phyloP scores from a whole-genome alignment of 2,888 invertebrate genomes.

The Pycnomerus fuliginosus region DNA sequence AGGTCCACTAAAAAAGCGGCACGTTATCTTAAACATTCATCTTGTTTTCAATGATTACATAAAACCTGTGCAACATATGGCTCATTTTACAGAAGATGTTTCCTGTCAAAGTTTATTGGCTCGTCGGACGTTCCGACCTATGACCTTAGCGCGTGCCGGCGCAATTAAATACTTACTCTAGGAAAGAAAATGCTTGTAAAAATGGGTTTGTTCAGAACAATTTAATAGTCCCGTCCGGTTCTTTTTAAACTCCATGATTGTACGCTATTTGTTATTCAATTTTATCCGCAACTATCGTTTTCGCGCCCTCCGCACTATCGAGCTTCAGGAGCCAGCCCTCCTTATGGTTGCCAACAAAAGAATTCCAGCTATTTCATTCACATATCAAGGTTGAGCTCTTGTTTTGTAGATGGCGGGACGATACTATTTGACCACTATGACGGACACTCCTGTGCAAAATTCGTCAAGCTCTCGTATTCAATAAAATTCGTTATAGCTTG shows the following conservation, averaged over 20 bases:
- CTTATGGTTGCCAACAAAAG: slow-evolving; percentile 30
- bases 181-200: slow-evolving; percentile 23
- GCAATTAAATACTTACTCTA: slow-evolving; percentile 38
- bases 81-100: slow-evolving; percentile 26
- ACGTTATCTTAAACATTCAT: slow-evolving; percentile 37
- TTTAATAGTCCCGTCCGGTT: too few relatives aligned
- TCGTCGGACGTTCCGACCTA: slow-evolving; percentile 21
- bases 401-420: slow-evolving; percentile 43
- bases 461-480: background rate
- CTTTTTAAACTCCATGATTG: too few relatives aligned
- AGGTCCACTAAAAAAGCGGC: slow-evolving; percentile 36
- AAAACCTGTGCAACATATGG: slow-evolving; percentile 37
- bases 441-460: slow-evolving; percentile 1
- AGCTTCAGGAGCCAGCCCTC: too few relatives aligned
- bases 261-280: too few relatives aligned
- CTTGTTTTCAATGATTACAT: slow-evolving; percentile 36
- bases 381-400: slow-evolving; percentile 38
- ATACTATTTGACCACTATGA: slow-evolving; percentile 10
- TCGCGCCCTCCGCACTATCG: too few relatives aligned
- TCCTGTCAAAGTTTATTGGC: slow-evolving; percentile 32
- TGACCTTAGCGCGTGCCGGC: slow-evolving; percentile 37
- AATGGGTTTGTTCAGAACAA: slow-evolving; percentile 4
- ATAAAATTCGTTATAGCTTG: too few relatives aligned
- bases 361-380: slow-evolving; percentile 41
- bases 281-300: slow-evolving; percentile 6